Evolutionary conservation across 2,888 invertebrate genomes (phyloP).

Genomic region (Linyphia triangularis): DNA sequence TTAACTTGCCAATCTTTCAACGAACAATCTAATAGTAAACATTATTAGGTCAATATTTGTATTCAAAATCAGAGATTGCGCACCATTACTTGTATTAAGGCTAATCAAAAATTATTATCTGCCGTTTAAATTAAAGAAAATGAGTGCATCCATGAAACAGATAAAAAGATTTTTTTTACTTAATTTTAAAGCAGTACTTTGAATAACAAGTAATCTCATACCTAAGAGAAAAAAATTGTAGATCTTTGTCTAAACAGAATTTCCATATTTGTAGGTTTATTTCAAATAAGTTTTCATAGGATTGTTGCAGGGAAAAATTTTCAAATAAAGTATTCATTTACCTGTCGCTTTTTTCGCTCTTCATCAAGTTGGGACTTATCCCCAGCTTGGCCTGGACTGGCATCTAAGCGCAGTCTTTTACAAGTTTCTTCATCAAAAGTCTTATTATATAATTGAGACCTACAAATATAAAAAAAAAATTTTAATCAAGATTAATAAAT

Average conservation of each 20-base stretch:
- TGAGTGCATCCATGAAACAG: not conserved
- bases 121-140: not conserved
- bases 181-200: too few relatives aligned
- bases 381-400: conserved; percentile 74
- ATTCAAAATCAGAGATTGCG: too few relatives aligned
- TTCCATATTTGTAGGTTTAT: too few relatives aligned
- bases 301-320: not conserved
- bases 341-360: conserved; percentile 76
- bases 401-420: conserved; percentile 74
- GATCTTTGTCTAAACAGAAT: too few relatives aligned
- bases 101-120: not conserved
- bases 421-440: conserved; percentile 74
- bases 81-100: not conserved
- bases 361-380: conserved; percentile 76
- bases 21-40: too few relatives aligned
- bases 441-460: conserved; percentile 76
- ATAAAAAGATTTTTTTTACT: too few relatives aligned
- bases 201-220: not conserved
- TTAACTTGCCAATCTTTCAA: too few relatives aligned
- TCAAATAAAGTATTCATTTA: too few relatives aligned
- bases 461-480: conserved; percentile 36
- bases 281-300: not conserved
- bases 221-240: not conserved
- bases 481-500: too few relatives aligned
- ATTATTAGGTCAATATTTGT: too few relatives aligned